Evolutionary conservation across 1,140 invertebrate genomes (phyloP).

Genomic region (Microplitis mediator): DNA sequence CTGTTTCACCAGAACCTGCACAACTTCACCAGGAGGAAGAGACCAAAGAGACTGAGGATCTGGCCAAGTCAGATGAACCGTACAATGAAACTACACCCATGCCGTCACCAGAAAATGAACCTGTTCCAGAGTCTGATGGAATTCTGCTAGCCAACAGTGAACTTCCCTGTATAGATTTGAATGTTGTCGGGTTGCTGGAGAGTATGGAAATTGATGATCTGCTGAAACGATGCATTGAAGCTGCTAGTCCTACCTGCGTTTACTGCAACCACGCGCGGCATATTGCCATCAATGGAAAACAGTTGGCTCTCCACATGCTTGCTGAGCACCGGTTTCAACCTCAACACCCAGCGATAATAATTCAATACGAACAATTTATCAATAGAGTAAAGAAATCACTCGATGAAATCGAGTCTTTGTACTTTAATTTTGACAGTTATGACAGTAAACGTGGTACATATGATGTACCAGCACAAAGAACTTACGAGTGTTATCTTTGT

Average conservation of each 20-base stretch:
- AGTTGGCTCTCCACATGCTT: constrained; percentile 78
- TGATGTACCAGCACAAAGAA: constrained; percentile 60
- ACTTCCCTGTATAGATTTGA: constrained; percentile 72
- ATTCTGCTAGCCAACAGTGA: constrained; percentile 67
- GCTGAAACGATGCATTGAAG: constrained; percentile 73
- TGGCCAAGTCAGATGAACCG: too few relatives aligned
- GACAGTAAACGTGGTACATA: constrained; percentile 66
- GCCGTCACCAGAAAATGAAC: constrained; percentile 7
- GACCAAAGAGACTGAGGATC: constrained; percentile 22
- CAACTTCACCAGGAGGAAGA: constrained; percentile 23
- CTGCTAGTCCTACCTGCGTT: constrained; percentile 72
- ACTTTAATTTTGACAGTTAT: constrained; percentile 75
- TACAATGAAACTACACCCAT: too few relatives aligned
- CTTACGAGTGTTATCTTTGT: constrained; percentile 85
- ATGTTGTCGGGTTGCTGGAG: constrained; percentile 74
- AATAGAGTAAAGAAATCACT: constrained; percentile 70
- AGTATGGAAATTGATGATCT: constrained; percentile 73
- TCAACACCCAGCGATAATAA: constrained; percentile 58
- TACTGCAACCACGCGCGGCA: constrained; percentile 84
- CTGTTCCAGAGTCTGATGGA: constrained; percentile 34
- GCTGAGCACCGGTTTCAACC: constrained; percentile 78
- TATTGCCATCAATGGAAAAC: constrained; percentile 81
- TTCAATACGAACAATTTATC: constrained; percentile 69
- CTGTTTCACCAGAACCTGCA: constrained; percentile 25
- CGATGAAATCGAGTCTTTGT: constrained; percentile 66